Percentiles rank a stretch among this genome's conserved stretches.
These are phyloP conservation scores for Platycheirus rosarum DNA, from an alignment of 2,888 invertebrate species.

Conservation along the genomic window DNA sequence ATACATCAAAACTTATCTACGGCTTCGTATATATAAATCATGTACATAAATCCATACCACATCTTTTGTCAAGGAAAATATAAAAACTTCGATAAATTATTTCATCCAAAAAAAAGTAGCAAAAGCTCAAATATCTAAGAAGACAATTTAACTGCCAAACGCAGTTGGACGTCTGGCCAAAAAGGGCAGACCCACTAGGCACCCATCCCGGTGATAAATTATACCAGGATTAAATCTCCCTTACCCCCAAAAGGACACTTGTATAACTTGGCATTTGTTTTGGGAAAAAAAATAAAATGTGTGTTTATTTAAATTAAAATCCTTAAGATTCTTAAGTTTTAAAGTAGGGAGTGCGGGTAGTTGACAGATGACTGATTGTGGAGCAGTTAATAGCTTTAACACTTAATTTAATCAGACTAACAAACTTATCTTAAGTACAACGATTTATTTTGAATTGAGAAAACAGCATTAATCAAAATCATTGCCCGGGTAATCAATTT, in stretches of 20 bases:
- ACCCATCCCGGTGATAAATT: conserved; percentile 19
- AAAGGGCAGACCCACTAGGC: not conserved
- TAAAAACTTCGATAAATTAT: no score
- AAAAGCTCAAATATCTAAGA: conserved; percentile 28
- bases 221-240: conserved; percentile 16
- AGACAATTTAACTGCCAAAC: conserved; percentile 35
- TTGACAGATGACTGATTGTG: not conserved
- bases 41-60: no score
- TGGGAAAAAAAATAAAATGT: not conserved
- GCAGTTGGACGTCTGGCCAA: conserved; percentile 23
- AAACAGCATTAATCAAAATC: conserved; percentile 14
- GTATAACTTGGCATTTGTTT: not conserved
- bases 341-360: not conserved
- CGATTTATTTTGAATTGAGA: conserved; percentile 6
- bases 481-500: no score
- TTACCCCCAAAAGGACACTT: not conserved
- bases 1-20: no score
- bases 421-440: conserved; percentile 3
- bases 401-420: conserved; percentile 16
- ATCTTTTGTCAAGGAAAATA: no score
- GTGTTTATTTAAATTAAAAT: conserved; percentile 21
- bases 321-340: conserved; percentile 14
- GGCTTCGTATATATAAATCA: no score
- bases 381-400: not conserved
- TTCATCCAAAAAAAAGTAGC: no score